These are phyloP conservation scores for Limenitis camilla DNA, from an alignment of 2,888 invertebrate genomes.

Conservation along the genomic window DNA sequence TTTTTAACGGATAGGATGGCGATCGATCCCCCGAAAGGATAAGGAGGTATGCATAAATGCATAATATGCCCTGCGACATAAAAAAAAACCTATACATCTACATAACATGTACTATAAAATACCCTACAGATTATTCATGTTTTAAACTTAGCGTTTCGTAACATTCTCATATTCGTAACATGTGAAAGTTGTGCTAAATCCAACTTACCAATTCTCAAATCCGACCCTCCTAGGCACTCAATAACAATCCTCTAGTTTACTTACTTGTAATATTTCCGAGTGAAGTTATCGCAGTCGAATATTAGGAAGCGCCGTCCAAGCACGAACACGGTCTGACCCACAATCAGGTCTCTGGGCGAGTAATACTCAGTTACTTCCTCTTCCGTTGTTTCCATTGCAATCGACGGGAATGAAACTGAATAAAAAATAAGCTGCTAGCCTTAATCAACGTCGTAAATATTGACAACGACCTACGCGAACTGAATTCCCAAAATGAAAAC, in stretches of 20 bases:
- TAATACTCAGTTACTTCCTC: constrained; percentile 85
- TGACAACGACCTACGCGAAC: not conserved
- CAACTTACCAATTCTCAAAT: too few species aligned
- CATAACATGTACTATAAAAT: too few species aligned
- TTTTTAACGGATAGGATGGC: too few species aligned
- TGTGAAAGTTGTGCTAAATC: too few species aligned
- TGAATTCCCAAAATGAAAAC: not conserved
- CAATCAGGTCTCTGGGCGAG: constrained; percentile 82
- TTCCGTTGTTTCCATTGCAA: constrained; percentile 80
- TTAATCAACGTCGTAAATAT: constrained; percentile 13
- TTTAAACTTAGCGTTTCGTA: too few species aligned
- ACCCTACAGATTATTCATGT: too few species aligned
- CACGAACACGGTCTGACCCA: constrained; percentile 82
- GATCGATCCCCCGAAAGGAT: too few species aligned
- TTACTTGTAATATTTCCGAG: constrained; percentile 81
- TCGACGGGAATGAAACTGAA: constrained; percentile 76
- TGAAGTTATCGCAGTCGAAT: constrained; percentile 86
- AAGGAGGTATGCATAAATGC: too few species aligned
- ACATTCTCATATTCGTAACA: too few species aligned
- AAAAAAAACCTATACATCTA: too few species aligned
- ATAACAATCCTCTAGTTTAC: constrained; percentile 8
- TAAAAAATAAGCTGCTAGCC: constrained; percentile 10
- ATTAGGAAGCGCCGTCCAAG: constrained; percentile 82
- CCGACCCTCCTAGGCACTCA: not conserved
- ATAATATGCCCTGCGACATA: too few species aligned